Conservation (phyloP, 2,888 invertebrate species). For the Abscondita cerata region DNA sequence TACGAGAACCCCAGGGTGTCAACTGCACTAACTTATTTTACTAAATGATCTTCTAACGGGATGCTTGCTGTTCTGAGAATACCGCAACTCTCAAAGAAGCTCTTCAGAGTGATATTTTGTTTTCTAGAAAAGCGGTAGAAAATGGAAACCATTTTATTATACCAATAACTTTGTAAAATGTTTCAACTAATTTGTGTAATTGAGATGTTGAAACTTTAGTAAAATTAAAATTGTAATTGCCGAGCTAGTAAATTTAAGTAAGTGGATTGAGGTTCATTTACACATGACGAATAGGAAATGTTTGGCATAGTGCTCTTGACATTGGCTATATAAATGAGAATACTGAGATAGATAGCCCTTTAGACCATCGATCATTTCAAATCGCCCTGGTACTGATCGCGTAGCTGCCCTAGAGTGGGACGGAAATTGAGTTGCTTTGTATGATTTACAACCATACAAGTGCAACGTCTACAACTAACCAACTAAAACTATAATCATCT, state of each 20-base stretch:
- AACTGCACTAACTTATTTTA: slow-evolving; percentile 11
- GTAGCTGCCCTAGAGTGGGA: slow-evolving; percentile 41
- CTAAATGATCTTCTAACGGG: slow-evolving; percentile 10
- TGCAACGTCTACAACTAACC: slow-evolving; percentile 6
- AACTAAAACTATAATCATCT: slow-evolving; percentile 1
- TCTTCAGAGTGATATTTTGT: slow-evolving; percentile 3
- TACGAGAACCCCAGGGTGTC: slow-evolving; percentile 11
- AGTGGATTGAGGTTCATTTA: not conserved
- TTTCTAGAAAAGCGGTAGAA: slow-evolving; percentile 4
- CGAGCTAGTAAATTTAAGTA: no score
- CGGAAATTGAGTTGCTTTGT: slow-evolving; percentile 39
- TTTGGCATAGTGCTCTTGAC: slow-evolving; percentile 46
- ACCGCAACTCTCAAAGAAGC: slow-evolving; percentile 7
- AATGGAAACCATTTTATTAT: slow-evolving; percentile 10
- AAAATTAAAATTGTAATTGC: no score
- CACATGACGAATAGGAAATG: slow-evolving; percentile 2
- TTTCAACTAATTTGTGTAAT: no score
- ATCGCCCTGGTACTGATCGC: slow-evolving; percentile 54
- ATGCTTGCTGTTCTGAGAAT: slow-evolving; percentile 6
- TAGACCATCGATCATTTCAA: slow-evolving; percentile 55
- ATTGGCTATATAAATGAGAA: slow-evolving; percentile 50
- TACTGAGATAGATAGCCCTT: slow-evolving; percentile 53
- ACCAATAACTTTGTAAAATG: no score
- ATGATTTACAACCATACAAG: slow-evolving; percentile 39
- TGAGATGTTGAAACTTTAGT: no score